Base-by-base conservation (phyloP, 2,888 invertebrate species). In the Furcula furcula region DNA sequence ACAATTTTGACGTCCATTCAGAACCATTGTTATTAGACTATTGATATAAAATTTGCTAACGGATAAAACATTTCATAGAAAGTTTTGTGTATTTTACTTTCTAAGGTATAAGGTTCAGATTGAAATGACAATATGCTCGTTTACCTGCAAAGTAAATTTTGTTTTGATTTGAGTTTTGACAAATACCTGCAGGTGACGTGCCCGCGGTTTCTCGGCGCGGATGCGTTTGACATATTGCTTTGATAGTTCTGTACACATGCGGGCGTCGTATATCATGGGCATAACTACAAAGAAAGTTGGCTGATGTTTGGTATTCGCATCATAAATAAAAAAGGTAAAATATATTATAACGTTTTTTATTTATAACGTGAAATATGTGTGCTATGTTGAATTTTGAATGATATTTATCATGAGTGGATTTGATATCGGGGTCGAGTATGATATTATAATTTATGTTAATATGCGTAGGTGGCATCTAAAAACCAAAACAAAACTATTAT, bases 101-200 rank as follows among this genome's bases (percentile, higher is more conserved):
- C 0, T 1, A 15, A 0, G 1, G 0, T 1, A 47, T 69, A 81
- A 42, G 37, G 63, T 34, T 9, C n/a, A 58, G 23, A 58, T 65
- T 77, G 2, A 28, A 19, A 7, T 36, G 25, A 19, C 21, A 13
- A 27, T 39, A 43, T 40, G 40, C 39, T 44, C 42, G 29, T 37
- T 16, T 34, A 35, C 25, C 29, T 18, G 61, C 34, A 64, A 21
- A 30, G 29, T 14, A 57, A 65, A 54, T 19, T 52, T 70, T 65
- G 76, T 73, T 18, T 64, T 61, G 55, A 59, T 57, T 48, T 67
- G 71, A 83, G 68, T 85, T 86, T 85, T 87, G 87, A 87, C 82
- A 83, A 86, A 87, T 87, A 82, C 79, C 79, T 84, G 81, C 81
- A 86, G 85, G 86, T 87, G 86, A 85, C 78, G 78, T 69, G 66